phyloP scores from a whole-genome alignment of 2,797 vertebrate species.

The Alosa sapidissima region DNA sequence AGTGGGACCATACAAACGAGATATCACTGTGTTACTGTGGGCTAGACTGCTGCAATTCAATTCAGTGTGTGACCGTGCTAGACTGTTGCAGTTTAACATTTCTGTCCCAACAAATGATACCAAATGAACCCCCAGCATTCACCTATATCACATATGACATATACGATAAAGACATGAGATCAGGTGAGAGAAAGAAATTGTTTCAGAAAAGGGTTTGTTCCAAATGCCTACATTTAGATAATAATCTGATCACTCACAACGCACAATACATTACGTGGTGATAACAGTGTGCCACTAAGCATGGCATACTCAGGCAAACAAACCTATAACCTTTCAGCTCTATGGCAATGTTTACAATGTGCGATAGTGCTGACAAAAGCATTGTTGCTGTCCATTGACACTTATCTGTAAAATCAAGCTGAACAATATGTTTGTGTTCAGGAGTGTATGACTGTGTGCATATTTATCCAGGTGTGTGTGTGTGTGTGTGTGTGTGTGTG shows the following conservation, averaged over 20 bases:
- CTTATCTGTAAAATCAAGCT: neutral
- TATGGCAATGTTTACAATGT: neutral
- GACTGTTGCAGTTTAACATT: too few species aligned
- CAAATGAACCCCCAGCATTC: too few species aligned
- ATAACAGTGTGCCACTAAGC: neutral
- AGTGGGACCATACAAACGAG: too few species aligned
- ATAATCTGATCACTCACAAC: neutral
- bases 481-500: constrained; percentile 35
- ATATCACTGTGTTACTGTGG: too few species aligned
- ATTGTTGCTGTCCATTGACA: neutral
- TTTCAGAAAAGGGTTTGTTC: too few species aligned
- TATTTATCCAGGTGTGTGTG: constrained; percentile 23
- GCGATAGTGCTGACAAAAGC: neutral
- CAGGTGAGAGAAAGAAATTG: neutral
- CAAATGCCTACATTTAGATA: too few species aligned
- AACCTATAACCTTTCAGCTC: neutral
- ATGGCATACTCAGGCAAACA: neutral
- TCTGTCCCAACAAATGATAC: too few species aligned
- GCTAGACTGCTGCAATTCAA: too few species aligned
- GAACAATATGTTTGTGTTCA: constrained; percentile 17
- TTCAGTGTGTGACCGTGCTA: too few species aligned
- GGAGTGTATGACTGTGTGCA: neutral
- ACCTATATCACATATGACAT: too few species aligned
- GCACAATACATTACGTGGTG: neutral
- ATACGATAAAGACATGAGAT: too few species aligned